phyloP scores from a whole-genome alignment of 1,140 invertebrate genomes.

The Campoletis sonorensis region DNA sequence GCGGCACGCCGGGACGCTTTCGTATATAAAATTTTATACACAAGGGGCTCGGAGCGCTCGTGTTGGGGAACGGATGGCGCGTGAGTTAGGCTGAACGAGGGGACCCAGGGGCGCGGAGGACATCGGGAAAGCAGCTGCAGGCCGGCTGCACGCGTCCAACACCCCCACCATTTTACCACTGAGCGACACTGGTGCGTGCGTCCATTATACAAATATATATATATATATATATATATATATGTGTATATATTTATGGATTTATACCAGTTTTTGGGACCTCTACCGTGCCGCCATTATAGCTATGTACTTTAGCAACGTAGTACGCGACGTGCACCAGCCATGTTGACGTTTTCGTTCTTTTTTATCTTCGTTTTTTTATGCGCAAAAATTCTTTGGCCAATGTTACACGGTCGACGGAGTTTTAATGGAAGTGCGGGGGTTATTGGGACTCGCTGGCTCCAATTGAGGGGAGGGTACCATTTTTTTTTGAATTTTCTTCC shows the following conservation, averaged over 20 bases:
- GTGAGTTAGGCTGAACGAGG: constrained; percentile 50
- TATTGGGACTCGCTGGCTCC: too few relatives aligned
- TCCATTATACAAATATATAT: background rate
- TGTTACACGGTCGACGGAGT: background rate
- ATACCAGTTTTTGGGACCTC: constrained; percentile 3
- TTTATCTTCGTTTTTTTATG: background rate
- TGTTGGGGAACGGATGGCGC: constrained; percentile 52
- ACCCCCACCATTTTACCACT: constrained; percentile 69
- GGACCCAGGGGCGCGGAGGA: constrained; percentile 54
- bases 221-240: background rate
- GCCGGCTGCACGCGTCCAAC: constrained; percentile 75
- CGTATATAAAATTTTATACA: constrained; percentile 18
- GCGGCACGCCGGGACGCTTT: constrained; percentile 50
- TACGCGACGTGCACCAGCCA: constrained; percentile 1
- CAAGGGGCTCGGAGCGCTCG: constrained; percentile 44
- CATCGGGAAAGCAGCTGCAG: constrained; percentile 71
- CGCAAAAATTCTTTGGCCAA: background rate
- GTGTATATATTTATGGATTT: background rate
- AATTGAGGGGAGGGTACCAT: too few relatives aligned
- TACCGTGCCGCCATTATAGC: background rate
- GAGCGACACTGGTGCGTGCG: constrained; percentile 5
- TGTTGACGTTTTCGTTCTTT: background rate
- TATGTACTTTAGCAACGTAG: background rate
- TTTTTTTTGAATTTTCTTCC: too few relatives aligned
- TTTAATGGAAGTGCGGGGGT: too few relatives aligned